These are phyloP conservation scores for Rhopilema esculentum DNA, from an alignment of 30 jellyfish, hydroid and myxozoan species.

Conservation along the genomic window DNA sequence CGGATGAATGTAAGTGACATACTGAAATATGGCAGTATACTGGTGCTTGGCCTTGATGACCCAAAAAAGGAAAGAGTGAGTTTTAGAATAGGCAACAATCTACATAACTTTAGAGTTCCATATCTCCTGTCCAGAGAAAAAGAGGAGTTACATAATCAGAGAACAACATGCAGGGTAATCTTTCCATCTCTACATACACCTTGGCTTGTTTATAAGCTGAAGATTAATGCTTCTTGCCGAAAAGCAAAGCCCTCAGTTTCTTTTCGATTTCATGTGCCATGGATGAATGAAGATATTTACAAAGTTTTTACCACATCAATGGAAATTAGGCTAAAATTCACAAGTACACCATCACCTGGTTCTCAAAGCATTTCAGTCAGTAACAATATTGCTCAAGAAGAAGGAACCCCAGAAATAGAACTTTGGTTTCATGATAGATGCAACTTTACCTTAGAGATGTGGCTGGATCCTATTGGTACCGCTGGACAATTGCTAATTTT, in stretches of 20 bases:
- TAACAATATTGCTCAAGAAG: too few relatives aligned
- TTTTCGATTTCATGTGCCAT: slow-evolving; percentile 45
- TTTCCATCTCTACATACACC: slow-evolving; percentile 62
- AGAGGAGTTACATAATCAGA: not conserved
- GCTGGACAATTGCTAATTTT: slow-evolving; percentile 36
- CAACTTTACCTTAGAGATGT: slow-evolving; percentile 9
- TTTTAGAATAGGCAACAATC: not conserved
- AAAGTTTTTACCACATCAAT: not conserved
- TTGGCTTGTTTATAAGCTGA: slow-evolving; percentile 51
- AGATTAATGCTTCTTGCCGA: slow-evolving; percentile 13
- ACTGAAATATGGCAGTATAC: not conserved
- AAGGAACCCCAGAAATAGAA: slow-evolving; percentile 43
- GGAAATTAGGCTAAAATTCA: not conserved
- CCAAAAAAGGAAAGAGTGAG: slow-evolving; percentile 1
- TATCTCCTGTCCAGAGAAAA: not conserved
- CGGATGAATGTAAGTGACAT: slow-evolving; percentile 2
- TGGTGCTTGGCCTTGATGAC: not conserved
- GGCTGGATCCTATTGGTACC: slow-evolving; percentile 23
- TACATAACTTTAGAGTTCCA: not conserved
- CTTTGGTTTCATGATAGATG: slow-evolving; percentile 47
- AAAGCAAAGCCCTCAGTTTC: slow-evolving; percentile 14
- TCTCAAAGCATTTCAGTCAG: not conserved
- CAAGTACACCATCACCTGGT: not conserved
- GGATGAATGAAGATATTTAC: slow-evolving; percentile 61
- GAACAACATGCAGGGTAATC: slow-evolving; percentile 10